Percentiles rank a stretch among this genome's conserved stretches.
Conservation (phyloP, 2,888 invertebrate genomes). For the Ophioninae sp. region DNA sequence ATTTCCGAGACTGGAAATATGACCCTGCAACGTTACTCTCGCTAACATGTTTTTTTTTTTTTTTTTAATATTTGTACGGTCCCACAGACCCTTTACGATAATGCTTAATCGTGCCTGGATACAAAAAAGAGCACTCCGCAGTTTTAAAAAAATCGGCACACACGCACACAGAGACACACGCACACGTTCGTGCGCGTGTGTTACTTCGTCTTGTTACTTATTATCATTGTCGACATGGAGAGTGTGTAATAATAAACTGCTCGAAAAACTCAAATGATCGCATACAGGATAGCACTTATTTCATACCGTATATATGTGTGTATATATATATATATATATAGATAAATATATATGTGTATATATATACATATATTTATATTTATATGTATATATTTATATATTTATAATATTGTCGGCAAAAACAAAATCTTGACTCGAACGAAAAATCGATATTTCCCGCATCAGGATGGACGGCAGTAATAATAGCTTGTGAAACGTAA, state of each 20-base stretch:
- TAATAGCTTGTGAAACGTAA: constrained; percentile 14
- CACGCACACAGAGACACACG: constrained; percentile 12
- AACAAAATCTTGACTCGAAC: constrained; percentile 64
- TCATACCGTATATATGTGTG: not conserved
- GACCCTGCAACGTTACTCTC: not conserved
- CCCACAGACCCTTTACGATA: not conserved
- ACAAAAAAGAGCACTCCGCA: constrained; percentile 53
- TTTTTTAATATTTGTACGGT: not conserved
- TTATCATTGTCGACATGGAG: constrained; percentile 13
- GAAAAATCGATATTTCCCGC: constrained; percentile 62
- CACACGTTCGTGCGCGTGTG: constrained; percentile 28
- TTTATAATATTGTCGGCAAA: constrained; percentile 42
- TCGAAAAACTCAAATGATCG: constrained; percentile 48
- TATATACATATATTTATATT: constrained; percentile 14
- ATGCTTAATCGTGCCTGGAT: constrained; percentile 7
- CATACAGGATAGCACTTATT: constrained; percentile 47
- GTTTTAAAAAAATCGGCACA: constrained; percentile 12
- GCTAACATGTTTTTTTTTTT: constrained; percentile 10
- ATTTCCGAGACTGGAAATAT: constrained; percentile 46
- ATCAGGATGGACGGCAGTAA: constrained; percentile 61
- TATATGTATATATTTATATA: constrained; percentile 18
- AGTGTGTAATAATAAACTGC: constrained; percentile 32
- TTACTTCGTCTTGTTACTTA: not conserved
- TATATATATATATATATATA: not conserved
- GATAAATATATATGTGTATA: not conserved